Evolutionary conservation across 2,888 invertebrate species (phyloP).

Genomic region (Pollenia labialis): DNA sequence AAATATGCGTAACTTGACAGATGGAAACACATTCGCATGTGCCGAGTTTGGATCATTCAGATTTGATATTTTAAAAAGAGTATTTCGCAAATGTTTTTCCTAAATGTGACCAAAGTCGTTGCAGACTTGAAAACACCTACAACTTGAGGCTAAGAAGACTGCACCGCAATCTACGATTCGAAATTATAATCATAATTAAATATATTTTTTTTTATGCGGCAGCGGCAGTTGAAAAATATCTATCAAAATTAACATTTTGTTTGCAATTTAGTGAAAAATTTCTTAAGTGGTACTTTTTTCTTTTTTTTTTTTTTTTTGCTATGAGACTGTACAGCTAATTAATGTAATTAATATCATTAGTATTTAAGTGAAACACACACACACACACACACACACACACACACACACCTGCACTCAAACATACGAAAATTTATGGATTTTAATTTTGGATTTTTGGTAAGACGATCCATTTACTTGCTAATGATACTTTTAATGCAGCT

Average conservation of each 20-base stretch:
- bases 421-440: conserved; percentile 30
- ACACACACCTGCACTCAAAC: neutral
- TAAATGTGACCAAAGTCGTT: neutral
- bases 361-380: conserved; percentile 43
- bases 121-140: neutral
- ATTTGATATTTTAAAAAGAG: no score
- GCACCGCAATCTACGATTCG: no score
- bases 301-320: conserved; percentile 34
- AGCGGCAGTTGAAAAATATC: conserved; percentile 27
- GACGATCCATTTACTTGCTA: conserved; percentile 57
- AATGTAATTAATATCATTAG: conserved; percentile 71
- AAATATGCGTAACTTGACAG: no score
- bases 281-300: conserved; percentile 45
- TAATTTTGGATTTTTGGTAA: conserved; percentile 60
- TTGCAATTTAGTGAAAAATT: conserved; percentile 69
- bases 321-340: conserved; percentile 63
- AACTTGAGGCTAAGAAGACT: neutral
- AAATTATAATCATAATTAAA: conserved; percentile 7
- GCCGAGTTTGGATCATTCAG: no score
- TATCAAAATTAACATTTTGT: conserved; percentile 74
- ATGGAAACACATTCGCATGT: no score
- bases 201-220: neutral
- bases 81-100: neutral
- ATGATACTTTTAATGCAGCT: conserved; percentile 58
- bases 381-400: conserved; percentile 14